Base-by-base conservation (phyloP, 2,888 invertebrate genomes). In the Timema cristinae region DNA sequence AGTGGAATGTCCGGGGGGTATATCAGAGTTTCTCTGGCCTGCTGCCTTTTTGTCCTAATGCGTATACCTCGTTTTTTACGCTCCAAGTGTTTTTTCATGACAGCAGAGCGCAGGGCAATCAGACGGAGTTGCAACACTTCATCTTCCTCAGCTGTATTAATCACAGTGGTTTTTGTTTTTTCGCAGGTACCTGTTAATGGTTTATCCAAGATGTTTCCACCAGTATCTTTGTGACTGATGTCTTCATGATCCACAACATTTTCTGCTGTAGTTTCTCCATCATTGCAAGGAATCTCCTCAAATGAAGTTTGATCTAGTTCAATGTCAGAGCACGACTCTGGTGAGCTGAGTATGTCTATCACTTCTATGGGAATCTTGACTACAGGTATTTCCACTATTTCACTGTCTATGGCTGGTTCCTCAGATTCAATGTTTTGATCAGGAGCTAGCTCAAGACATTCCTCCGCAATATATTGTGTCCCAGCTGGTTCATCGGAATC, bases 41-140 rank as follows among this genome's bases (percentile, higher is more conserved):
- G 32, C 32, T 32, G 32, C 32, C 32, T 32, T 32, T 32, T 32
- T 4, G 32, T 32, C 32, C 32, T 32, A 32, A 32, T 32, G 32
- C 32, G 32, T 32, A 63, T 13, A 10, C 63, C 10, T 6, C 63
- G 32, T 63, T 63, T 63, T 15, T 63, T 32, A 32, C 63, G 9
- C 5, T 63, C 48, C 47, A 47, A 48, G 13, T 63, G 63, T 13
- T 63, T 63, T 13, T 63, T 63, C 9, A 63, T 47, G 48, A 63
- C 48, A 7, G 63, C 63, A 63, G 63, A 63, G 11, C 63, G 63
- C 16, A 63, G 48, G 48, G 63, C 63, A 32, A 63, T 32, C 9
- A 63, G 63, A 63, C 63, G 63, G 11, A 63, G 63, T 63, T 63
- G 63, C 63, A 63, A 63, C 6, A 63, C 63, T 11, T 63, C 63